Conservation (phyloP, 2,797 vertebrate genomes). For the Schizopygopsis malacanthus region DNA sequence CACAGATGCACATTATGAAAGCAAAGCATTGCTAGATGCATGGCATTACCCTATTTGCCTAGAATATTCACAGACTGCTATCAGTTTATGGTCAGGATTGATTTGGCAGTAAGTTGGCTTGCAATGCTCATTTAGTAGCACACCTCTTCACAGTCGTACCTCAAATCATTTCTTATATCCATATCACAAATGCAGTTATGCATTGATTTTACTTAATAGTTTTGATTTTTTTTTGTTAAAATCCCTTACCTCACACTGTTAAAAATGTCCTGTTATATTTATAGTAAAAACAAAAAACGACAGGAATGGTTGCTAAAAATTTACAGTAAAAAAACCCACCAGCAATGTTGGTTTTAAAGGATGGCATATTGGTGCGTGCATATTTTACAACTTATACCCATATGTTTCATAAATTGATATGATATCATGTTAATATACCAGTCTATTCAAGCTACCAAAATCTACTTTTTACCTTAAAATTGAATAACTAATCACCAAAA, state of each 20-base stretch:
- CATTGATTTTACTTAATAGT: neutral
- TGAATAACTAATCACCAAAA: too few species aligned
- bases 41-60: neutral
- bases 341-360: neutral
- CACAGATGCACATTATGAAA: neutral
- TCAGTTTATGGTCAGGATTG: constrained; percentile 9
- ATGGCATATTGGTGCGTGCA: neutral
- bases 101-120: constrained; percentile 22
- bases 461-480: neutral
- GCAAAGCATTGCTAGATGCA: neutral
- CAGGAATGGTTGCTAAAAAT: neutral
- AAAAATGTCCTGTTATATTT: too few species aligned
- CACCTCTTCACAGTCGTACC: neutral
- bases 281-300: neutral
- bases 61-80: neutral
- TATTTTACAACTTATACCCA: neutral
- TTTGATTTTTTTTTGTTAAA: neutral
- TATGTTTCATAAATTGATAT: neutral
- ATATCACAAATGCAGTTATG: neutral
- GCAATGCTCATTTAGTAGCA: neutral
- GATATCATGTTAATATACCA: neutral
- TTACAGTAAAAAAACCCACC: neutral
- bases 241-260: neutral
- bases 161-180: neutral
- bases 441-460: neutral